Conservation (phyloP, 2,888 invertebrate species). For the Drosophila hamatofila region DNA sequence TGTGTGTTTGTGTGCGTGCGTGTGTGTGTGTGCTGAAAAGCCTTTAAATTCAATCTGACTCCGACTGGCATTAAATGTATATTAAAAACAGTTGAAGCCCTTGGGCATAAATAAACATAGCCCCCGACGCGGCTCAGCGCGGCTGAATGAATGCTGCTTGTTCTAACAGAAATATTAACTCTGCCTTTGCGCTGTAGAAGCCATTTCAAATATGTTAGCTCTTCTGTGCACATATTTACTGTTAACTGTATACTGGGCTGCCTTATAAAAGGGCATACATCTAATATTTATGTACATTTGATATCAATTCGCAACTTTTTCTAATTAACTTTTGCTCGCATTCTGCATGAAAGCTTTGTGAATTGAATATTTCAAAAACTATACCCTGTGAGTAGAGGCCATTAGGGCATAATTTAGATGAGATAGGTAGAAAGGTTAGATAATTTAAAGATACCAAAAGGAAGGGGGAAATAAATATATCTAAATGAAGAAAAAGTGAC, state of each 20-base stretch:
- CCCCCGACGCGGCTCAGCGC: neutral
- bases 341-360: neutral
- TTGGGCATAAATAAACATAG: conserved; percentile 4
- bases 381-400: neutral
- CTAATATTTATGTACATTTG: neutral
- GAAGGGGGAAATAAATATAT: too few species aligned
- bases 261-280: neutral
- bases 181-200: neutral
- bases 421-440: too few species aligned
- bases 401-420: neutral
- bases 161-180: conserved; percentile 2
- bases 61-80: conserved; percentile 10
- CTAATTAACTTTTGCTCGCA: conserved; percentile 1
- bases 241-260: neutral
- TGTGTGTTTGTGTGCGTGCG: neutral
- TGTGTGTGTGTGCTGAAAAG: neutral
- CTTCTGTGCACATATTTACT: neutral
- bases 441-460: too few species aligned
- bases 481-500: neutral
- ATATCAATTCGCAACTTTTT: neutral
- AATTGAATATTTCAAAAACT: neutral
- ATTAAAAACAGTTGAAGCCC: conserved; percentile 11
- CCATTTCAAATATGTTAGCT: conserved; percentile 1
- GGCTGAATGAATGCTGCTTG: neutral
- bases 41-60: neutral